Percentiles rank a stretch among this genome's conserved stretches.
phyloP scores from a whole-genome alignment of 2,113 vertebrate species.

The Saccopteryx bilineata region DNA sequence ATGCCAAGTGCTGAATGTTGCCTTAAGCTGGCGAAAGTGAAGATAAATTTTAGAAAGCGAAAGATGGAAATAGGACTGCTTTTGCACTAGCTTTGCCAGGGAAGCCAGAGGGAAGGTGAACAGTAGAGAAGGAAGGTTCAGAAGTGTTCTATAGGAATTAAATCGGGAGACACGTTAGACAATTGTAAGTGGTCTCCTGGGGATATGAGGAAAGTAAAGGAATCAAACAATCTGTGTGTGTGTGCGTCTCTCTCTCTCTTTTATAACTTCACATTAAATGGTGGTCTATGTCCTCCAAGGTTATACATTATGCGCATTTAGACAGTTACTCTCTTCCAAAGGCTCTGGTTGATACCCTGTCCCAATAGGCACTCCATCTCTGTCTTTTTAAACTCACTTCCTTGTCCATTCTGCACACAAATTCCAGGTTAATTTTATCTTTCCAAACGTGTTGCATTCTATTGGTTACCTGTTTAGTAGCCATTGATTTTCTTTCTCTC shows the following conservation, averaged over 20 bases:
- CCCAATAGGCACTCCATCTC: background rate
- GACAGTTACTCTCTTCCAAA: background rate
- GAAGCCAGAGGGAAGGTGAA: background rate
- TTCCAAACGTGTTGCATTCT: background rate
- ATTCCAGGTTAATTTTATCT: background rate
- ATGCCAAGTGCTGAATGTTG: background rate
- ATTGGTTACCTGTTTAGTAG: background rate
- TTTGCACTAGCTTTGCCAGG: background rate
- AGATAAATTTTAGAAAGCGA: conserved; percentile 35
- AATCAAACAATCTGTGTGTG: conserved; percentile 71
- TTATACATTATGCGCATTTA: background rate
- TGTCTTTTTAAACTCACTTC: background rate
- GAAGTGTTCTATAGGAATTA: conserved; percentile 58
- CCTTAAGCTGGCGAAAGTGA: conserved; percentile 5
- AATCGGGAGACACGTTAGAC: conserved; percentile 47
- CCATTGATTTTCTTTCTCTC: too few species aligned
- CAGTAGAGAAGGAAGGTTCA: background rate
- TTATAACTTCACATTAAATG: background rate
- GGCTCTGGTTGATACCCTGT: background rate
- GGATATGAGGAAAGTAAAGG: conserved; percentile 69
- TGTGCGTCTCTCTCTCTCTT: background rate
- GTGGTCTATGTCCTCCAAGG: background rate
- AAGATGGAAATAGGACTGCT: background rate
- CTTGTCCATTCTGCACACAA: background rate
- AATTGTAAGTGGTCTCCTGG: conserved; percentile 54